These are phyloP conservation scores for Sarcophaga carnaria DNA, from an alignment of 2,888 invertebrate genomes.

Conservation along the genomic window DNA sequence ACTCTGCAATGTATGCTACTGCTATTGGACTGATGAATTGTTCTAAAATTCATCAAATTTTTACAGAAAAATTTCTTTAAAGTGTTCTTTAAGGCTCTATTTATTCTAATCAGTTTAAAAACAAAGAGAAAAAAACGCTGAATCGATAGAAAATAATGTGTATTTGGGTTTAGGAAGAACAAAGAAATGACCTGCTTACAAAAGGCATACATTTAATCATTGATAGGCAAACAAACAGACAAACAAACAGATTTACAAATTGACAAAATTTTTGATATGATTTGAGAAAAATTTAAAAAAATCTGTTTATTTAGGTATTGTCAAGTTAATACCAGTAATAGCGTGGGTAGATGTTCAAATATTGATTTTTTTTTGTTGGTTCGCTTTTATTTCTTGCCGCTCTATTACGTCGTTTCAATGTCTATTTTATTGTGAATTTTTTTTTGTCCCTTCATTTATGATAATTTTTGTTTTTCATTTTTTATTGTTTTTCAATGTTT, in stretches of 20 bases:
- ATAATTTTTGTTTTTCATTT: too few relatives aligned
- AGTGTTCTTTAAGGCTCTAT: not conserved
- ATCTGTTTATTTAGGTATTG: conserved; percentile 7
- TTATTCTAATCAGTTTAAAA: conserved; percentile 39
- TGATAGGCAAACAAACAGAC: not conserved
- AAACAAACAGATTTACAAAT: not conserved
- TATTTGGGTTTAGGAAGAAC: not conserved
- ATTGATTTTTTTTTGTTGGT: too few relatives aligned
- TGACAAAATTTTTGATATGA: not conserved
- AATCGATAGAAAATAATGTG: too few relatives aligned
- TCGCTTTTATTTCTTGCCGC: too few relatives aligned
- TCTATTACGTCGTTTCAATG: too few relatives aligned
- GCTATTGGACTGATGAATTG: conserved; percentile 11
- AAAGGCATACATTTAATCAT: too few relatives aligned
- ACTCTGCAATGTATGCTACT: not conserved
- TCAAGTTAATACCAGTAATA: not conserved
- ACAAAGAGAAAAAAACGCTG: too few relatives aligned
- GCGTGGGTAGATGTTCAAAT: conserved; percentile 2
- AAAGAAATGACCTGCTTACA: conserved; percentile 33
- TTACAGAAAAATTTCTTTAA: conserved; percentile 35
- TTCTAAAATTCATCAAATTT: not conserved
- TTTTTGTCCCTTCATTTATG: too few relatives aligned
- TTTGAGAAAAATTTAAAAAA: not conserved
- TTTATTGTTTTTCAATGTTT: too few relatives aligned
- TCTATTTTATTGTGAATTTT: too few relatives aligned